phyloP scores from a whole-genome alignment of 2,888 invertebrate species.

The Rapana venosa region DNA sequence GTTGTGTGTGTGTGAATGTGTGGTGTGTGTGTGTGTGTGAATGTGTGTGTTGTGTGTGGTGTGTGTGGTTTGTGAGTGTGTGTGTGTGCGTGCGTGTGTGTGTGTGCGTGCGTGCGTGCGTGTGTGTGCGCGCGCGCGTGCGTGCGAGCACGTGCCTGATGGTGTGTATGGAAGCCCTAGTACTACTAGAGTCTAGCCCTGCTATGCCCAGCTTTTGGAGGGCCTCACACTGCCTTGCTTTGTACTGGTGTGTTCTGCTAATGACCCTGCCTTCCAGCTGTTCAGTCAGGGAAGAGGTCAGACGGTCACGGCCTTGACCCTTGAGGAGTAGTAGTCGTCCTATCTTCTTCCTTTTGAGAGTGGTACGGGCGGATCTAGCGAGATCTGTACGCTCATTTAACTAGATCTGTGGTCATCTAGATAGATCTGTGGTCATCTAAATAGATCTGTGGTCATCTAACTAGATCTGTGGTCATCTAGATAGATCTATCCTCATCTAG shows the following conservation, averaged over 20 bases:
- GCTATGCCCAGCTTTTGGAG: background rate
- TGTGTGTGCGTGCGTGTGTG: slow-evolving; percentile 28
- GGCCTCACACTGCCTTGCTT: background rate
- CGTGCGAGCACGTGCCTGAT: background rate
- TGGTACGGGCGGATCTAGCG: too few relatives aligned
- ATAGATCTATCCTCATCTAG: too few relatives aligned
- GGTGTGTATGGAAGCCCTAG: background rate
- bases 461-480: too few relatives aligned
- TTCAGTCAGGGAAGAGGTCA: too few relatives aligned
- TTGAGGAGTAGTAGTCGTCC: too few relatives aligned
- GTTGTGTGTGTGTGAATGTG: background rate
- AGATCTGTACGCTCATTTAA: too few relatives aligned
- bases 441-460: too few relatives aligned
- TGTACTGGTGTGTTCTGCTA: background rate
- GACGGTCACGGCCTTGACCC: too few relatives aligned
- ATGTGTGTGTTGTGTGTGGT: background rate
- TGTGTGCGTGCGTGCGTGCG: background rate
- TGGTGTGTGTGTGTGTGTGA: background rate
- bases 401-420: too few relatives aligned
- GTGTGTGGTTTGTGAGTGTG: background rate
- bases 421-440: too few relatives aligned
- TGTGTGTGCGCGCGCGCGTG: background rate
- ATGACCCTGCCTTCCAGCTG: too few relatives aligned
- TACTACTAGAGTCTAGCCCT: background rate
- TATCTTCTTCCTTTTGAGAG: too few relatives aligned